Conservation (phyloP, 1,140 invertebrate species). For the Lepidostoma basale region DNA sequence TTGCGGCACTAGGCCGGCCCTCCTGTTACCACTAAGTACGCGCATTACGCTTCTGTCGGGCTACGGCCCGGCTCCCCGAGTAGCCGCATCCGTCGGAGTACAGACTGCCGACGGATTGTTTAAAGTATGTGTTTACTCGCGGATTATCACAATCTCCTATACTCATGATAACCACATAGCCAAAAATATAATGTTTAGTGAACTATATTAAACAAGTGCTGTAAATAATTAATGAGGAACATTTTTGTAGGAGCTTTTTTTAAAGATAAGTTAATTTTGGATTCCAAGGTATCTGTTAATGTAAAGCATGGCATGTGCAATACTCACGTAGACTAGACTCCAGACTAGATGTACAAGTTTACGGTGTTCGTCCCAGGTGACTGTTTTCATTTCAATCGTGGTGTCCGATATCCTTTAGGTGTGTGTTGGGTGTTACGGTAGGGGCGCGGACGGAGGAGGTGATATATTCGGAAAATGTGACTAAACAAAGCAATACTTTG, state of each 20-base stretch:
- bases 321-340: slow-evolving; percentile 41
- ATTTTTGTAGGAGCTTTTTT: slow-evolving; percentile 19
- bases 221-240: slow-evolving; percentile 39
- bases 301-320: slow-evolving; percentile 41
- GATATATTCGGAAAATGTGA: slow-evolving; percentile 72
- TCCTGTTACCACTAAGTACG: slow-evolving; percentile 14
- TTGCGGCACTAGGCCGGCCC: no score
- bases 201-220: slow-evolving; percentile 39
- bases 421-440: slow-evolving; percentile 40
- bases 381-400: slow-evolving; percentile 41
- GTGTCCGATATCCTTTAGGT: slow-evolving; percentile 44
- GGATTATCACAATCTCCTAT: slow-evolving; percentile 28
- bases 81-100: slow-evolving; percentile 27
- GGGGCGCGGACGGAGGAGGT: slow-evolving; percentile 50
- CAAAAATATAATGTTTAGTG: slow-evolving; percentile 44
- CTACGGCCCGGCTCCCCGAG: neutral
- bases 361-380: slow-evolving; percentile 40
- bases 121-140: slow-evolving; percentile 9
- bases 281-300: slow-evolving; percentile 25
- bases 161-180: slow-evolving; percentile 44
- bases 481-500: slow-evolving; percentile 71
- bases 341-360: slow-evolving; percentile 40
- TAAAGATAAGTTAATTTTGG: slow-evolving; percentile 26
- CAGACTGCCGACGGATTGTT: slow-evolving; percentile 21
- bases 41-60: neutral